Evolutionary conservation across 2,113 vertebrate species (phyloP).

Genomic region (Crotalus tigris): DNA sequence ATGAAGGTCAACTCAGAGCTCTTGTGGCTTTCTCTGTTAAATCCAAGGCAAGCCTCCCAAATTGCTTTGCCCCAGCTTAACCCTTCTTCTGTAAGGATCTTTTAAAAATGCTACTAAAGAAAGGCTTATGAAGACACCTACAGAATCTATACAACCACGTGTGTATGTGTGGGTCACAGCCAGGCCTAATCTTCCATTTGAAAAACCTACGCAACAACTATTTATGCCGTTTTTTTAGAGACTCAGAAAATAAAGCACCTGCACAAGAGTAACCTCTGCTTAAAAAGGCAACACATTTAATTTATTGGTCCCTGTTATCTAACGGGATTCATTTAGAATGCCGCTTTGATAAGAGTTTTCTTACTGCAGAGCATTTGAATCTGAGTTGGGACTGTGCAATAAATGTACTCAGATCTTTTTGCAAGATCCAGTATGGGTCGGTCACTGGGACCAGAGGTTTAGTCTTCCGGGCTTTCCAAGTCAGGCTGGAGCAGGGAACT

Average conservation of each 20-base stretch:
- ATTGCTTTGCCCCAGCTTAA: constrained; percentile 73
- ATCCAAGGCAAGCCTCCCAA: constrained; percentile 61
- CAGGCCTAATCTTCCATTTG: constrained; percentile 28
- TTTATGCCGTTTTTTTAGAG: constrained; percentile 49
- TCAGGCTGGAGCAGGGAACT: too few relatives aligned
- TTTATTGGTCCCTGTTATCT: not conserved
- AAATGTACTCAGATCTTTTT: not conserved
- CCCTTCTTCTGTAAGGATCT: constrained; percentile 63
- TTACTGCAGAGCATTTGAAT: not conserved
- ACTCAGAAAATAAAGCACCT: constrained; percentile 47
- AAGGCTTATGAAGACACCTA: constrained; percentile 55
- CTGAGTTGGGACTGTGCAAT: not conserved
- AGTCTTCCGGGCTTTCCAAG: too few relatives aligned
- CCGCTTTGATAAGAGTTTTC: not conserved
- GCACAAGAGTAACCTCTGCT: constrained; percentile 16
- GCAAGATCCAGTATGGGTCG: not conserved
- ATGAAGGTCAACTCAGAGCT: constrained; percentile 53
- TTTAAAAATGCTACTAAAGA: constrained; percentile 62
- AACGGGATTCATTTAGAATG: not conserved
- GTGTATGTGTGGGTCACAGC: constrained; percentile 28
- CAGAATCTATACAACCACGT: not conserved
- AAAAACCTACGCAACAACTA: constrained; percentile 15
- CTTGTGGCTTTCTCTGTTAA: constrained; percentile 63
- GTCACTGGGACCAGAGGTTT: too few relatives aligned
- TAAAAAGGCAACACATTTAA: not conserved